Evolutionary conservation across 2,797 vertebrate species (phyloP).

Genomic region (Galaxias olidus): DNA sequence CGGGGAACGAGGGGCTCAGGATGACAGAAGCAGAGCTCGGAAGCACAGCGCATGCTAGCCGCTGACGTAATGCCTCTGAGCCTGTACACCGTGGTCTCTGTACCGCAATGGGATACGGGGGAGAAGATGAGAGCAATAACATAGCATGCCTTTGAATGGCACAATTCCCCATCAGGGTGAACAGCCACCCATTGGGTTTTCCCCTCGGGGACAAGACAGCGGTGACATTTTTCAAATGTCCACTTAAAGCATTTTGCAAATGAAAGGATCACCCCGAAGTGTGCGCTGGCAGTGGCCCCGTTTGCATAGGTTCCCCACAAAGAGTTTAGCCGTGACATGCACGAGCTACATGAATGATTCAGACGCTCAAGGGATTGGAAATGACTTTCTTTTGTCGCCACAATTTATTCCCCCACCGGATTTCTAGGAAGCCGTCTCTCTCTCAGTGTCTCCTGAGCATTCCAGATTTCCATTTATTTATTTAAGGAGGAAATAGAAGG

Average conservation of each 20-base stretch:
- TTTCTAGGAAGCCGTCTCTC: conserved; percentile 58
- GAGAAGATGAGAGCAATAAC: conserved; percentile 32
- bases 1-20: conserved; percentile 52
- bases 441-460: conserved; percentile 56
- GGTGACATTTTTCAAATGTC: conserved; percentile 36
- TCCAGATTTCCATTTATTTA: conserved; percentile 78
- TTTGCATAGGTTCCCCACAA: conserved; percentile 65
- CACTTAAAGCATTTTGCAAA: conserved; percentile 50
- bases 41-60: conserved; percentile 58
- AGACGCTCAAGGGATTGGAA: conserved; percentile 59
- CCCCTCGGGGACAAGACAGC: conserved; percentile 24
- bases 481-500: conserved; percentile 77
- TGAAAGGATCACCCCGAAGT: conserved; percentile 39
- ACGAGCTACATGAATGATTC: conserved; percentile 68
- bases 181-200: conserved; percentile 27
- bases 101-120: background rate
- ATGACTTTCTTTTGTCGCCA: conserved; percentile 66
- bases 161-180: conserved; percentile 40
- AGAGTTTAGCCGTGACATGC: conserved; percentile 58
- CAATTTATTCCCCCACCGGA: conserved; percentile 31
- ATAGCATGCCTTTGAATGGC: conserved; percentile 43
- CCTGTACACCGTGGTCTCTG: conserved; percentile 8
- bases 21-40: conserved; percentile 69
- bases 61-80: conserved; percentile 71
- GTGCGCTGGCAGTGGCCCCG: conserved; percentile 40